Evolutionary conservation across 2,113 vertebrate genomes (phyloP), one percentile per base, ranked within the genome.

Genomic region (Phrynocephalus versicolor): DNA sequence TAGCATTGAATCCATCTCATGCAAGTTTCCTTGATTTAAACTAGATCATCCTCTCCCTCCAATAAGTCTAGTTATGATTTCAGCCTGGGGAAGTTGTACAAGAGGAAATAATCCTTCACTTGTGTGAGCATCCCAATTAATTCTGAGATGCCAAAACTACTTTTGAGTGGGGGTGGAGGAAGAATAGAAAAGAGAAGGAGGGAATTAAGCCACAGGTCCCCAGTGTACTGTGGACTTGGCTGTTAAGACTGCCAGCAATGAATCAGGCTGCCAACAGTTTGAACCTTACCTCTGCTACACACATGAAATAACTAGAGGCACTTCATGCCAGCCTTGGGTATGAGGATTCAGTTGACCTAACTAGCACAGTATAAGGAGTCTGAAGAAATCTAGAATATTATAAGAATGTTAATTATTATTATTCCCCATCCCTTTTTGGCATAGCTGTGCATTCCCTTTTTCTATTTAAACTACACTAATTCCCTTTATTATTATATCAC

Each of bases 41-140:
- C n/a, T 71, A 67, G 14, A n/a, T n/a, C n/a, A n/a, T n/a, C n/a
- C n/a, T n/a, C n/a, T n/a, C 9, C 41, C 23, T 19, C 0, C 14
- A 82, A n/a, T n/a, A n/a, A n/a, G n/a, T n/a, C n/a, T n/a, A n/a
- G 37, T 15, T 30, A 35, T 82, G 65, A 71, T 71, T 81, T 71
- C 45, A 55, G 13, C 3, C 23, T 30, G n/a, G 16, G 5, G 71
- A 12, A 73, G 19, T 71, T 23, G 21, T 14, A 12, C 21, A 37
- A 21, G 30, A 21, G 16, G 21, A 35, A 33, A 3, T 33, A 57
- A 25, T 15, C 67, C 51, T 37, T 21, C 39, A 80, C 12, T 6
- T 25, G 33, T 57, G 19, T n/a, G 2, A 25, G 21, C 33, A 33
- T 37, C 30, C 45, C 51, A 15, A 13, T 69, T 62, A 27, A 55